These are phyloP conservation scores for Epinotia bilunana DNA, from an alignment of 2,888 invertebrate species.

Conservation along the genomic window DNA sequence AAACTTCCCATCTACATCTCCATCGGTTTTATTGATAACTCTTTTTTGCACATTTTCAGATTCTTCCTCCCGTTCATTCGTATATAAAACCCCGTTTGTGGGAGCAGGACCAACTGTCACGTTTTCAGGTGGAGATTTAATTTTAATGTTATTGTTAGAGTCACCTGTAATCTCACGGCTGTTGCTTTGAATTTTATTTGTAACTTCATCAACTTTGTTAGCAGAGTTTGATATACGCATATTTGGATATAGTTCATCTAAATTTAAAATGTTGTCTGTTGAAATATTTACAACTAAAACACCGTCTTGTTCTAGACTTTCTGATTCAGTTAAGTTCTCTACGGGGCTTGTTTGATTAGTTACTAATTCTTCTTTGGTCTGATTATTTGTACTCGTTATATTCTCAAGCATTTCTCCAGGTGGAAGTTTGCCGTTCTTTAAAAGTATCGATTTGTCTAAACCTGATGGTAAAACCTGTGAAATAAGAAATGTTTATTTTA, in stretches of 20 bases:
- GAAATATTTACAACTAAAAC: constrained; percentile 79
- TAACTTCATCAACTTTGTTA: constrained; percentile 78
- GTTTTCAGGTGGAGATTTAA: constrained; percentile 76
- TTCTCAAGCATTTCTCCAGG: constrained; percentile 70
- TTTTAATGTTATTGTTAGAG: constrained; percentile 73
- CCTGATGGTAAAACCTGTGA: constrained; percentile 74
- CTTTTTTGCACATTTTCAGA: constrained; percentile 54
- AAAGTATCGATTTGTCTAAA: constrained; percentile 71
- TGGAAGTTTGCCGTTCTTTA: constrained; percentile 76
- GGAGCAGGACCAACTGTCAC: constrained; percentile 78
- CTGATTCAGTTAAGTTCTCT: constrained; percentile 78
- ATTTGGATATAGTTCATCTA: constrained; percentile 75
- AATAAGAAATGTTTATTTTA: neutral
- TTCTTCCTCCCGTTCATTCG: constrained; percentile 72
- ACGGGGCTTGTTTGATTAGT: constrained; percentile 64
- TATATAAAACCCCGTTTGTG: constrained; percentile 74
- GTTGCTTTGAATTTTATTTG: constrained; percentile 83
- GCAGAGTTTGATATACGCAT: constrained; percentile 72
- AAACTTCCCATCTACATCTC: constrained; percentile 59
- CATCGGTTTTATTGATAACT: constrained; percentile 61
- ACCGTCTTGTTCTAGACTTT: constrained; percentile 81
- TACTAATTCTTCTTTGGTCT: constrained; percentile 60
- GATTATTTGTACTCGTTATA: constrained; percentile 56
- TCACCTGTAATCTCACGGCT: constrained; percentile 83
- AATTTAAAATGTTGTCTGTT: constrained; percentile 76